A percentile compares a stretch with the other conserved stretches of the same genome.
phyloP scores from a whole-genome alignment of 1,140 invertebrate species.

The Coptotermes formosanus region DNA sequence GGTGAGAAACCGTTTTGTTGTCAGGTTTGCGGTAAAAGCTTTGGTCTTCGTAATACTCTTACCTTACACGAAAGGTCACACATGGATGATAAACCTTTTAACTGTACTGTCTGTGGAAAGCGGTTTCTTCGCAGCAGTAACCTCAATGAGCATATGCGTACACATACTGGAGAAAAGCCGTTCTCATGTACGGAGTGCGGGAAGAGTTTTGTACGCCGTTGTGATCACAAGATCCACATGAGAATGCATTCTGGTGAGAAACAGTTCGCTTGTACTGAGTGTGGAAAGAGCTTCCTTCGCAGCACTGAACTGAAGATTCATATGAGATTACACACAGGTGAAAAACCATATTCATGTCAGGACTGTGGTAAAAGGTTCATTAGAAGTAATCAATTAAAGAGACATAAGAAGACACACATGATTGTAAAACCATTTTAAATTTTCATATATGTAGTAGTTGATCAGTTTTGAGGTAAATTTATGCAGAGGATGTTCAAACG shows the following conservation, averaged over 20 bases:
- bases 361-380: slow-evolving; percentile 58
- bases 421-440: background rate
- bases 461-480: no score
- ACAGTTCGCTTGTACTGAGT: slow-evolving; percentile 54
- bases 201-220: slow-evolving; percentile 50
- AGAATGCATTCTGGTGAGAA: slow-evolving; percentile 52
- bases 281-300: slow-evolving; percentile 61
- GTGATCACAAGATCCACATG: slow-evolving; percentile 48
- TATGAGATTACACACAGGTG: slow-evolving; percentile 61
- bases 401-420: background rate
- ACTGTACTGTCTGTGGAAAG: slow-evolving; percentile 14
- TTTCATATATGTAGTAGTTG: background rate
- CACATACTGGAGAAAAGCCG: slow-evolving; percentile 59
- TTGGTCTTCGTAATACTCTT: background rate
- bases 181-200: slow-evolving; percentile 53
- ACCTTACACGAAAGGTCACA: background rate
- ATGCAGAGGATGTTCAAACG: no score
- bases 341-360: slow-evolving; percentile 58
- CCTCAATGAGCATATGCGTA: slow-evolving; percentile 40
- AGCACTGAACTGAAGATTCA: slow-evolving; percentile 58
- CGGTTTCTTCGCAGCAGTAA: background rate
- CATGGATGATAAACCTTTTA: slow-evolving; percentile 18
- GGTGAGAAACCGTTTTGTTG: slow-evolving; percentile 23
- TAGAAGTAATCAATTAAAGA: slow-evolving; percentile 6
- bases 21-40: background rate